phyloP scores from a whole-genome alignment of 2,113 vertebrate species.

The Pholis gunnellus region DNA sequence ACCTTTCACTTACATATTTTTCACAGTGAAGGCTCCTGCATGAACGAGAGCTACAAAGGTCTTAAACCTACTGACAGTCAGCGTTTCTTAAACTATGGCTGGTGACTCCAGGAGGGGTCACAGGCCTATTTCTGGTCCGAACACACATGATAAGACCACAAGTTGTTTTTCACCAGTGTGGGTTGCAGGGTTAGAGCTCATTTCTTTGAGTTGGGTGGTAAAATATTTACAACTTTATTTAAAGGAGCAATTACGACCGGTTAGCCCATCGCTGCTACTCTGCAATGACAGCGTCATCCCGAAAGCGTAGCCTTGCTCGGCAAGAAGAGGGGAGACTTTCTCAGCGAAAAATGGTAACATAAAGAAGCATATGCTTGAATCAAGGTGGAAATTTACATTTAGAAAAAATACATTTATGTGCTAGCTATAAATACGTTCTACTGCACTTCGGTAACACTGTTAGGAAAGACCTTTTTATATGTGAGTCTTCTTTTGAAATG shows the following conservation, averaged over 20 bases:
- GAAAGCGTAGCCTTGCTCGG: too few relatives aligned
- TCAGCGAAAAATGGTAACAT: not conserved
- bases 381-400: not conserved
- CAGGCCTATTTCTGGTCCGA: constrained; percentile 55
- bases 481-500: constrained; percentile 14
- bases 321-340: too few relatives aligned
- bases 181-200: not conserved
- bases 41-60: constrained; percentile 33
- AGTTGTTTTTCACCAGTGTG: constrained; percentile 12
- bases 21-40: constrained; percentile 3
- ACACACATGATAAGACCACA: constrained; percentile 29
- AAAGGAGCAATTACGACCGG: not conserved
- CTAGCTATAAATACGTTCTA: not conserved
- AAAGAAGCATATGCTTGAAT: not conserved
- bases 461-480: not conserved
- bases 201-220: constrained; percentile 4
- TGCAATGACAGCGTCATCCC: too few relatives aligned
- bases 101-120: constrained; percentile 41
- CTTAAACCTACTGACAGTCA: constrained; percentile 40
- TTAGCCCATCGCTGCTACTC: too few relatives aligned
- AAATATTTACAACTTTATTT: constrained; percentile 18
- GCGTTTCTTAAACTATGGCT: constrained; percentile 43
- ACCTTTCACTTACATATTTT: constrained; percentile 13
- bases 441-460: not conserved
- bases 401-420: not conserved